These are phyloP conservation scores for Diloba caeruleocephala DNA, from an alignment of 2,888 invertebrate species.

Conservation along the genomic window DNA sequence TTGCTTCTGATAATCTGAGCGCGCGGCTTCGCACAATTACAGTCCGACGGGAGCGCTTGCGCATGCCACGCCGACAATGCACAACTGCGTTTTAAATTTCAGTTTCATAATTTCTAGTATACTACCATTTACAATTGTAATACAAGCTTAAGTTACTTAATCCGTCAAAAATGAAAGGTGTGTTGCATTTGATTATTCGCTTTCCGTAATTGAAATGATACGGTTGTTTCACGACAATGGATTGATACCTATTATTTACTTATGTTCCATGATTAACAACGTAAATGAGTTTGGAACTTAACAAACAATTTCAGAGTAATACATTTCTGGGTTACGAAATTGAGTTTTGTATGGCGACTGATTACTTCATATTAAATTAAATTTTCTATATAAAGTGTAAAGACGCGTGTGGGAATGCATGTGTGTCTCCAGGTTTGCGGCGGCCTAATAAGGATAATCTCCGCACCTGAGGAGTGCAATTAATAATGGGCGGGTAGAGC, in stretches of 20 bases:
- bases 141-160: conserved; percentile 78
- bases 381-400: conserved; percentile 24
- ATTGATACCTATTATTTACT: conserved; percentile 65
- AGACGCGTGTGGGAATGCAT: conserved; percentile 70
- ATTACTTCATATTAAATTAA: conserved; percentile 9
- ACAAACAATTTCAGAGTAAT: conserved; percentile 58
- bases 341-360: conserved; percentile 21
- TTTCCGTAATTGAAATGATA: conserved; percentile 80
- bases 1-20: conserved; percentile 88
- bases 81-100: conserved; percentile 72
- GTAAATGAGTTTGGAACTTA: conserved; percentile 60
- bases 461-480: conserved; percentile 86
- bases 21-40: conserved; percentile 82
- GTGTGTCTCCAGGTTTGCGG: conserved; percentile 75
- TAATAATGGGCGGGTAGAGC: conserved; percentile 80
- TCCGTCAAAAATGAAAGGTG: conserved; percentile 75
- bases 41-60: conserved; percentile 54
- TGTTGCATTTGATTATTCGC: conserved; percentile 68
- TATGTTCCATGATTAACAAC: conserved; percentile 63
- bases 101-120: conserved; percentile 72
- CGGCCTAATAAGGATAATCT: conserved; percentile 85
- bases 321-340: conserved; percentile 41
- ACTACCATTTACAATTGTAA: conserved; percentile 60
- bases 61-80: conserved; percentile 50
- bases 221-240: conserved; percentile 74